Evolutionary conservation across 2,888 invertebrate genomes (phyloP).

Genomic region (Limnephilus auricula): DNA sequence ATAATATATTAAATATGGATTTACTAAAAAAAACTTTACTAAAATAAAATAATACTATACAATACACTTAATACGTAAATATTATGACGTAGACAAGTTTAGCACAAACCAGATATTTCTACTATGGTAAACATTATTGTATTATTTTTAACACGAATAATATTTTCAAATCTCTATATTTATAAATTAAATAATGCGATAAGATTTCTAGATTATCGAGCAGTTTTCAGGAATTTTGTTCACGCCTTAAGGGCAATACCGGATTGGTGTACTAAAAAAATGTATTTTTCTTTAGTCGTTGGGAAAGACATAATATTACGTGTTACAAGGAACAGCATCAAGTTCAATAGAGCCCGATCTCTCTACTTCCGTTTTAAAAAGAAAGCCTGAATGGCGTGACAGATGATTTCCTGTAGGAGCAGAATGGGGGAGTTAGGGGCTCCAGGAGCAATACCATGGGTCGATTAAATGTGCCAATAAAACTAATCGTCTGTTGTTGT

Average conservation of each 20-base stretch:
- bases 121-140: too few species aligned
- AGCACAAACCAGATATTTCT: too few species aligned
- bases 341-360: background rate
- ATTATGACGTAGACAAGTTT: too few species aligned
- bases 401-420: constrained; percentile 38
- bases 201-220: too few species aligned
- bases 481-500: background rate
- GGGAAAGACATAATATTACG: background rate
- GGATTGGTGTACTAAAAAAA: background rate
- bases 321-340: background rate
- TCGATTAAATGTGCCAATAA: background rate
- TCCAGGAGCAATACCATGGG: background rate
- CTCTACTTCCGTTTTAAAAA: background rate
- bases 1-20: too few species aligned
- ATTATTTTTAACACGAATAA: too few species aligned
- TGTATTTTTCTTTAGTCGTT: too few species aligned
- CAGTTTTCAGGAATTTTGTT: background rate
- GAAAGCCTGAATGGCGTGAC: constrained; percentile 38
- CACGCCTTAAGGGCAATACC: background rate
- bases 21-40: too few species aligned
- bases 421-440: background rate
- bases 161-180: too few species aligned
- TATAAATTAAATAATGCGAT: too few species aligned
- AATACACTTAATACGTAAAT: too few species aligned
- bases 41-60: too few species aligned